Evolutionary conservation across 2,888 invertebrate species (phyloP).

Genomic region (Heliconius ethilla): DNA sequence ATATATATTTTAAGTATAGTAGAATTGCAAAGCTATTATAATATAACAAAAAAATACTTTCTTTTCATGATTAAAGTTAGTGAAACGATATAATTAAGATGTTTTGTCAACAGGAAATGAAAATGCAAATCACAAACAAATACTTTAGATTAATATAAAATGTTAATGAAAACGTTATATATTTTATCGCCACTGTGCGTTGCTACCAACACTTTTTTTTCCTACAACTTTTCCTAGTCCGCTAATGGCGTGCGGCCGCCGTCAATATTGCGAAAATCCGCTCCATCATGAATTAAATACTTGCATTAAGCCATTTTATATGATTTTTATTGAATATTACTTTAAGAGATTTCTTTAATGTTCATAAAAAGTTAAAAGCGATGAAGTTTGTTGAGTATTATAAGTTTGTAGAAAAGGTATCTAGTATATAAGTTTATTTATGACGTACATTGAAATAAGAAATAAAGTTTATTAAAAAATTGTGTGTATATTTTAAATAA

Average conservation of each 20-base stretch:
- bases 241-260: conserved; percentile 66
- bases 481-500: too few relatives aligned
- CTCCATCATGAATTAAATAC: conserved; percentile 47
- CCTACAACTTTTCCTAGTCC: conserved; percentile 59
- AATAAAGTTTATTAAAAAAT: too few relatives aligned
- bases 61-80: too few relatives aligned
- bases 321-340: conserved; percentile 43
- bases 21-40: too few relatives aligned
- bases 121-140: too few relatives aligned
- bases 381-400: not conserved
- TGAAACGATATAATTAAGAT: too few relatives aligned
- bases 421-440: not conserved
- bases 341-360: conserved; percentile 19
- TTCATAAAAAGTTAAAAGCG: not conserved
- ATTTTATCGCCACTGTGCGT: conserved; percentile 51
- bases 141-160: not conserved
- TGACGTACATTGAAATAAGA: too few relatives aligned
- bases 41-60: too few relatives aligned
- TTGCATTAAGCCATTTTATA: conserved; percentile 43
- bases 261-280: conserved; percentile 63
- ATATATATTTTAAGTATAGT: too few relatives aligned
- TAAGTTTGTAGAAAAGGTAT: not conserved
- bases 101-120: not conserved
- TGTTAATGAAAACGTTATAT: not conserved
- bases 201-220: conserved; percentile 59